Evolutionary conservation across 1,140 invertebrate species (phyloP).

Genomic region (Drosophila cardini): DNA sequence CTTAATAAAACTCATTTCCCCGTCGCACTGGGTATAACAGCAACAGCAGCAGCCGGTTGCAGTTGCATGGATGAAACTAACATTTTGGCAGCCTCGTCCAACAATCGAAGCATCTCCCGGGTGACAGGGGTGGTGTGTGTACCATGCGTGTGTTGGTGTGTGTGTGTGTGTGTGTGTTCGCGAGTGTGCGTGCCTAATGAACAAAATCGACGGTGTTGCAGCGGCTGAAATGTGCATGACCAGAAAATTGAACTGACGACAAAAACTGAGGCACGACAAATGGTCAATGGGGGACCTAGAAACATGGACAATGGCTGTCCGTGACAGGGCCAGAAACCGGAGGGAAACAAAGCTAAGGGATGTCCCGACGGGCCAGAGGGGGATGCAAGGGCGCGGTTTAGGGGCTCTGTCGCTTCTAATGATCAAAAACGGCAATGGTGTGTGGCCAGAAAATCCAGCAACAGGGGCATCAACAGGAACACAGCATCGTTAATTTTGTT

Average conservation of each 20-base stretch:
- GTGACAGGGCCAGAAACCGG: neutral
- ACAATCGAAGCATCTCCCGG: constrained; percentile 29
- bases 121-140: constrained; percentile 16
- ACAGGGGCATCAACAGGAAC: constrained; percentile 28
- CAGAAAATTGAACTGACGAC: constrained; percentile 78
- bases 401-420: constrained; percentile 75
- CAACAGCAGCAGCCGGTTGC: neutral
- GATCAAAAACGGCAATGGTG: constrained; percentile 50
- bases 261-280: constrained; percentile 74
- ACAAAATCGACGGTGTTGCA: constrained; percentile 72
- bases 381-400: constrained; percentile 49
- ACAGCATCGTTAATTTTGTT: constrained; percentile 68
- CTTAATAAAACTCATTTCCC: too few relatives aligned
- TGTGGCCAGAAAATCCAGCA: constrained; percentile 14
- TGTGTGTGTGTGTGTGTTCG: constrained; percentile 33
- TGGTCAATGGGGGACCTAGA: constrained; percentile 48
- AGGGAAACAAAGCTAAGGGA: too few relatives aligned
- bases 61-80: constrained; percentile 16
- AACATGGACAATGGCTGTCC: constrained; percentile 10
- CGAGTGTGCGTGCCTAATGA: constrained; percentile 64
- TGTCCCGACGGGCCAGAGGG: neutral
- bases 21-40: neutral
- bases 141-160: constrained; percentile 33
- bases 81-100: constrained; percentile 29
- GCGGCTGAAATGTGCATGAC: constrained; percentile 77